These are phyloP conservation scores for Orgyia antiqua DNA, from an alignment of 2,888 invertebrate genomes.

Conservation along the genomic window DNA sequence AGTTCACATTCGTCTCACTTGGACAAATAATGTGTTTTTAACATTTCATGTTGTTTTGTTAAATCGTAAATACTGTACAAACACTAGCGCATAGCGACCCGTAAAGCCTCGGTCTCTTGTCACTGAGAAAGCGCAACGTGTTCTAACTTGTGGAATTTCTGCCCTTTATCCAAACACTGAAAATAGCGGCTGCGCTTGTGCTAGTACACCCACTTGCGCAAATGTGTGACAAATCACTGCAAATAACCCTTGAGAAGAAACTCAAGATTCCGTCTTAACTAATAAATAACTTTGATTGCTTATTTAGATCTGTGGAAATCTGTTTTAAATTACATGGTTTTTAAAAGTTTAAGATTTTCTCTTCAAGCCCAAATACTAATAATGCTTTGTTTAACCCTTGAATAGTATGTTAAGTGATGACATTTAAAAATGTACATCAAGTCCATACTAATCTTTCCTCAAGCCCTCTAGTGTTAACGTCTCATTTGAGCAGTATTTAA, in stretches of 20 bases:
- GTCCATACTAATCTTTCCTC: no score
- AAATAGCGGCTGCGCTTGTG: constrained; percentile 22
- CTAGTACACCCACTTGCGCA: constrained; percentile 12
- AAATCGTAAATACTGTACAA: constrained; percentile 76
- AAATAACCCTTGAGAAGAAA: constrained; percentile 22
- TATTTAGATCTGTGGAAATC: no score
- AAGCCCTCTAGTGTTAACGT: constrained; percentile 48
- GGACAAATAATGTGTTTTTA: constrained; percentile 78
- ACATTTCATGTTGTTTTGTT: constrained; percentile 78
- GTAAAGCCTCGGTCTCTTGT: constrained; percentile 42
- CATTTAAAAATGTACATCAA: no score
- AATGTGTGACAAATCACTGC: constrained; percentile 26
- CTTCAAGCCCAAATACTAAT: constrained; percentile 36
- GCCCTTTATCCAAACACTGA: constrained; percentile 50
- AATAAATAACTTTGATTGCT: no score
- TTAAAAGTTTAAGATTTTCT: no score
- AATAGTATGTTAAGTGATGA: no score
- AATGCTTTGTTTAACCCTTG: no score
- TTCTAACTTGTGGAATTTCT: constrained; percentile 54
- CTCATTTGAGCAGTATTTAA: constrained; percentile 71
- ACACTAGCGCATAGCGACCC: constrained; percentile 51
- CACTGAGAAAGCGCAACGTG: constrained; percentile 49
- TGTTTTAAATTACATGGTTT: no score
- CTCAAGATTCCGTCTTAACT: constrained; percentile 1
- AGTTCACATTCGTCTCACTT: constrained; percentile 74